These are phyloP conservation scores for Drosophila bunnanda DNA, from an alignment of 2,888 invertebrate species.

Conservation along the genomic window DNA sequence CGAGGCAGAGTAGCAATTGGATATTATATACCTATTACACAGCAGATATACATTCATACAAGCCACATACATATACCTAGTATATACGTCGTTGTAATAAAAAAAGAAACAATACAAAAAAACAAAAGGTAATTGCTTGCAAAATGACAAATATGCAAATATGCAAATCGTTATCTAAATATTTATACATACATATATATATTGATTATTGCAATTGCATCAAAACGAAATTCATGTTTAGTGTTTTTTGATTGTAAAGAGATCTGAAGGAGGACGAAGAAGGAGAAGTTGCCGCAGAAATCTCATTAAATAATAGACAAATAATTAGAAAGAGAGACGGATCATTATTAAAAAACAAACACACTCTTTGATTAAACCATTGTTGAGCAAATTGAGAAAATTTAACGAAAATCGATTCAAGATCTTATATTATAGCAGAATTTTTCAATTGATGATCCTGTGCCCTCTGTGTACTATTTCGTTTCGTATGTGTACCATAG, in stretches of 20 bases:
- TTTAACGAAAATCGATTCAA: constrained; percentile 26
- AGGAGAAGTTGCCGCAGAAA: constrained; percentile 46
- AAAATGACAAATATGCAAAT: constrained; percentile 53
- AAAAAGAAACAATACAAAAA: constrained; percentile 55
- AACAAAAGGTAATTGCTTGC: constrained; percentile 24
- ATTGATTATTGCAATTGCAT: constrained; percentile 50
- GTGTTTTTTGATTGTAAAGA: constrained; percentile 69
- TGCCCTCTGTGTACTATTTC: constrained; percentile 61
- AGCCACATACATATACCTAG: constrained; percentile 71
- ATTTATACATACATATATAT: constrained; percentile 62
- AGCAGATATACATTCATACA: constrained; percentile 64
- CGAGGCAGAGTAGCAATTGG: constrained; percentile 48
- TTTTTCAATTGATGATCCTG: constrained; percentile 64
- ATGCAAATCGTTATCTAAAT: constrained; percentile 56
- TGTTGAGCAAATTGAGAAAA: constrained; percentile 60
- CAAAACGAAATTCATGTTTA: constrained; percentile 65
- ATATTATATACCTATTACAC: constrained; percentile 60
- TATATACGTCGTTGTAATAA: constrained; percentile 81
- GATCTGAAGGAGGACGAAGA: not conserved
- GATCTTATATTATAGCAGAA: constrained; percentile 69
- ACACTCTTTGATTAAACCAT: constrained; percentile 59
- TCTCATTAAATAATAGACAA: constrained; percentile 79
- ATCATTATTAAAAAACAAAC: constrained; percentile 19
- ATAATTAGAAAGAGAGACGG: constrained; percentile 66
- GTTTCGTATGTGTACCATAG: constrained; percentile 74